These are phyloP conservation scores for Hemiprocne comata DNA, from an alignment of 2,113 vertebrate genomes.

Conservation along the genomic window DNA sequence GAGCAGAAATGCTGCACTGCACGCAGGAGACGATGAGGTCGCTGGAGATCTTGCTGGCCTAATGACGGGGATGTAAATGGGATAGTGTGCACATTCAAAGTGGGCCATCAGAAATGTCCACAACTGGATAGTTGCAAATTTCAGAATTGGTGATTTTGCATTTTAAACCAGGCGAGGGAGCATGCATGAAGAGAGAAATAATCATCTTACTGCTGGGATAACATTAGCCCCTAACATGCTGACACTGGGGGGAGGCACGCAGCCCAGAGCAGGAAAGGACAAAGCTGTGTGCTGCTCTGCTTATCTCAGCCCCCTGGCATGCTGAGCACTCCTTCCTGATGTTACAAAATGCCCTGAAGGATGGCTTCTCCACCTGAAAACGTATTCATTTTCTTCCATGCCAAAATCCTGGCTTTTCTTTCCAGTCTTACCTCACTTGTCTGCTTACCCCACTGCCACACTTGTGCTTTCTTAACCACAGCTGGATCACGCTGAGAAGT, in stretches of 20 bases:
- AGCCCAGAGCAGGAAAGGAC: background rate
- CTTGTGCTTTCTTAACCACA: background rate
- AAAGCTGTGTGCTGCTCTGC: background rate
- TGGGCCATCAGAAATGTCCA: background rate
- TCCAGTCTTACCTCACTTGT: background rate
- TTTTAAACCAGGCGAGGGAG: background rate
- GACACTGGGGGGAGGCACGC: background rate
- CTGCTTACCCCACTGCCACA: background rate
- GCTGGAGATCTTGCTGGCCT: background rate
- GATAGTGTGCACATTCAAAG: accelerated
- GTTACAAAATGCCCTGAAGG: background rate
- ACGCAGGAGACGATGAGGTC: background rate
- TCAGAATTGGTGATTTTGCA: background rate
- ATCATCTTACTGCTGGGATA: background rate
- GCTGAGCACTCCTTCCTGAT: background rate
- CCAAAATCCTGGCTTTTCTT: background rate
- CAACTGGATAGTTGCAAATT: background rate
- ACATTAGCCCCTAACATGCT: background rate
- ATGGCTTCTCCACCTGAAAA: background rate
- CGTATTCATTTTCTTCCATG: accelerated
- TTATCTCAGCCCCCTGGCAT: background rate
- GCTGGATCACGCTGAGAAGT: background rate
- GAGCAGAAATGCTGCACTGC: constrained; percentile 33
- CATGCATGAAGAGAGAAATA: background rate
- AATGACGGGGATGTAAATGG: background rate